Evolutionary conservation across 2,797 vertebrate species (phyloP), one percentile per base, ranked within the genome.

Genomic region (Poeciliopsis paucimaculata): DNA sequence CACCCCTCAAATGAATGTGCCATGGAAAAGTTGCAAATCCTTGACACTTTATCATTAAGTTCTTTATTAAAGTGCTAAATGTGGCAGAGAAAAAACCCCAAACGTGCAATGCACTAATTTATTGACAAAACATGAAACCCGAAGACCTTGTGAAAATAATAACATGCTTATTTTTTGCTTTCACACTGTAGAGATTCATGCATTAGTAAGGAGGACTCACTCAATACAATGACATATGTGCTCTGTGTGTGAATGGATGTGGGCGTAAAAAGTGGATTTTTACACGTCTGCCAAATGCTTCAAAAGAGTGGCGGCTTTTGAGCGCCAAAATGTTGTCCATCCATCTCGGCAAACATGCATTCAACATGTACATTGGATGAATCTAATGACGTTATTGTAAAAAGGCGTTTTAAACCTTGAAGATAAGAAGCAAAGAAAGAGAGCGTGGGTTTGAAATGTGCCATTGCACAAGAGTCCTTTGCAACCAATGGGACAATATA

Each of bases 221-320:
- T 82, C 75, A 34, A 10, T 70, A 39, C 45, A 78, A n/a, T 82
- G 77, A 76, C 57, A 72, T 76, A 75, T 66, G 51, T 57, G 28
- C 79, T 80, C 62, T 66, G 31, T 62, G 55, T 79, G 73, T 81
- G 64, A 87, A 78, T 86, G 66, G 34, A 49, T 43, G 83, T 80
- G 71, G 71, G 81, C 73, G 80, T 66, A 49, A 75, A 68, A 28
- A 77, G 51, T 18, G 43, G 13, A 70, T 70, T 70, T 70, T 57
- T 43, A 75, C 49, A 49, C 84, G 70, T 74, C 53, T 66, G 70
- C 46, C 18, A 68, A 72, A 57, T 11, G 9, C 66, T 64, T 46
- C 55, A 72, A 51, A 62, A 55, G 49, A 45, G 31, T 15, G 12
- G 28, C 47, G 26, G 68, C 41, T 23, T 57, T 66, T 46, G n/a